Evolutionary conservation across 2,797 vertebrate genomes (phyloP), one percentile per base, ranked within the genome.

Genomic region (Sparus aurata): DNA sequence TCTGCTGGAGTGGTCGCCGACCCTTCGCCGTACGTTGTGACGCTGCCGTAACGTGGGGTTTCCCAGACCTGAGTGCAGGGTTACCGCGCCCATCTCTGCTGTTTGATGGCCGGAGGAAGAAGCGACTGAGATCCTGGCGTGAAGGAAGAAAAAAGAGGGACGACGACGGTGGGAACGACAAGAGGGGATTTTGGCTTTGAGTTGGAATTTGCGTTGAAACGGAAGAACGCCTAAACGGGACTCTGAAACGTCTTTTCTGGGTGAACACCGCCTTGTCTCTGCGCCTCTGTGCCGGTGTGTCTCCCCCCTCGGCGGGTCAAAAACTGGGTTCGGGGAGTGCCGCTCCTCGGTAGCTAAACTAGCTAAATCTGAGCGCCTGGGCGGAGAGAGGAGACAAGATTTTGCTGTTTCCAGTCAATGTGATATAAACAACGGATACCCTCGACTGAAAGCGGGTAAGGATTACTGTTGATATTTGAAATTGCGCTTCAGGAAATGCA

Each of bases 61-160:
- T 96, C 95, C 95, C 94, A 89, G 91, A 89, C 90, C 93, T 85
- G 89, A 95, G 91, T 92, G 95, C 95, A 96, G 95, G 96, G 96
- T 96, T 95, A 96, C 95, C 95, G 96, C 96, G 95, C 96, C 96
- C 96, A 96, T 96, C 95, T 95, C 94, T 95, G 94, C 95, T 94
- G 95, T 94, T 95, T 95, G 94, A 96, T 95, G 96, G 95, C 95
- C 93, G 94, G 88, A 95, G 94, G 94, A 95, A 93, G 95, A 95
- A 88, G 93, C 91, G 87, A 91, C 84, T 95, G 94, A 96, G 91
- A 90, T 85, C 91, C 91, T 86, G 91, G 93, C 82, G 91, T 91
- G 93, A 93, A 93, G 89, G 92, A 89, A 92, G 91, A 88, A 87
- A 92, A 87, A 86, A 84, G 84, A 87, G 90, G 89, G 91, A 91